These are phyloP conservation scores for Aricia agestis DNA, from an alignment of 1,140 invertebrate species.

Conservation along the genomic window DNA sequence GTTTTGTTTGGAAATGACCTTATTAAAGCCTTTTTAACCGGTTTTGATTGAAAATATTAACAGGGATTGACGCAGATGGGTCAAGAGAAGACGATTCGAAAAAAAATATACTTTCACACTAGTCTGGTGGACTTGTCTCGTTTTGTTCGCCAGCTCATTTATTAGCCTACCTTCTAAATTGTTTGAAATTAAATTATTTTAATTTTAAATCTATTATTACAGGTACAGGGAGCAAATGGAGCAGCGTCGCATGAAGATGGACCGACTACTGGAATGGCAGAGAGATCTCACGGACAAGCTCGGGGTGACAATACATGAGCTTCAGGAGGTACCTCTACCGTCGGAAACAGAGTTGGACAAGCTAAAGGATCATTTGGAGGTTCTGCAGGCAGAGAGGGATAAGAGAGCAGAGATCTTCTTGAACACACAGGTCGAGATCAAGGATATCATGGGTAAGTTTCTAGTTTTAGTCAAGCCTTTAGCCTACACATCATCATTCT, in stretches of 20 bases:
- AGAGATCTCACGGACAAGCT: conserved; percentile 62
- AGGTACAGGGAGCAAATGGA: conserved; percentile 64
- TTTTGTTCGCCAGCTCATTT: too few relatives aligned
- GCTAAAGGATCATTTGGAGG: conserved; percentile 71
- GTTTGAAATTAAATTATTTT: too few relatives aligned
- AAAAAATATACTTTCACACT: too few relatives aligned
- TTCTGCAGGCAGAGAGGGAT: conserved; percentile 75
- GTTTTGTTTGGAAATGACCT: too few relatives aligned
- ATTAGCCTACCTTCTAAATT: neutral
- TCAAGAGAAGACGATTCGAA: too few relatives aligned
- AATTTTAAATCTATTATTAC: too few relatives aligned
- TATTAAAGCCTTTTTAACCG: too few relatives aligned
- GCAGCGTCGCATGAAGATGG: conserved; percentile 58
- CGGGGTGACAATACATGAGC: conserved; percentile 59
- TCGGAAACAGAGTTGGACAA: conserved; percentile 72
- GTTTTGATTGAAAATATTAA: too few relatives aligned
- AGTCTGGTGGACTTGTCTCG: too few relatives aligned
- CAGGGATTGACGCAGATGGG: too few relatives aligned
- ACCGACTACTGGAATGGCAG: conserved; percentile 63
- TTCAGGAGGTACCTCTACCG: conserved; percentile 71
- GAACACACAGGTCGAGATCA: conserved; percentile 73
- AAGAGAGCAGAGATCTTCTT: conserved; percentile 74
- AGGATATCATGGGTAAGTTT: conserved; percentile 72
- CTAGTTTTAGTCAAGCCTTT: neutral
- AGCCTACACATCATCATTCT: too few relatives aligned